phyloP scores from a whole-genome alignment of 2,113 vertebrate genomes.

The Brienomyrus longianalis region DNA sequence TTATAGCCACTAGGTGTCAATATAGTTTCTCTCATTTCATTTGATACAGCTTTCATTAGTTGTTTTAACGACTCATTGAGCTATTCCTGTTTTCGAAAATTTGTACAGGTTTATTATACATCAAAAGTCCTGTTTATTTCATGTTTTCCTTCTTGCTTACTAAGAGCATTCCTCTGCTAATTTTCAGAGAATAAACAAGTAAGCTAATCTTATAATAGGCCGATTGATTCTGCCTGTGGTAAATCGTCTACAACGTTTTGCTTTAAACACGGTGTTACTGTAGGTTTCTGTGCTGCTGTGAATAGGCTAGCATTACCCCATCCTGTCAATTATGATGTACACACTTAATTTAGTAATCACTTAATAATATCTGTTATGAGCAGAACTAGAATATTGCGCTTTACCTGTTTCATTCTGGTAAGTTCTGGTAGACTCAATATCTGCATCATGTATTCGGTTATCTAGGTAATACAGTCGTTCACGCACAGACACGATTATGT shows the following conservation, averaged over 20 bases:
- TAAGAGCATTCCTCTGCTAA: background rate
- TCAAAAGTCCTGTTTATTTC: background rate
- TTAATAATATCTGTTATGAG: background rate
- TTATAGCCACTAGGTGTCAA: background rate
- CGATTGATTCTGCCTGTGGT: background rate
- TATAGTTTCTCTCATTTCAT: background rate
- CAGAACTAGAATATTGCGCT: background rate
- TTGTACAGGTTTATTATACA: background rate
- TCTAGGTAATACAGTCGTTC: background rate
- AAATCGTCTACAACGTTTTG: background rate
- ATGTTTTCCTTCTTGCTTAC: background rate
- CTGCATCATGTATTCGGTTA: background rate
- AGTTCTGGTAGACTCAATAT: background rate
- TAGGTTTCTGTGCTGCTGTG: background rate
- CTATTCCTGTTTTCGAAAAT: background rate
- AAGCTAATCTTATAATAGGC: background rate
- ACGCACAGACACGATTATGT: background rate
- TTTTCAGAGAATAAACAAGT: background rate
- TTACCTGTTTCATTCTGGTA: background rate
- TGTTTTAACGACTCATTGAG: background rate
- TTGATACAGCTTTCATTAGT: background rate
- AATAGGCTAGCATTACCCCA: background rate
- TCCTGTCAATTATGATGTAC: background rate
- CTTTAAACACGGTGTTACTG: background rate
- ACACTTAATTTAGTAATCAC: background rate